phyloP scores from a whole-genome alignment of 2,888 invertebrate species.

The Sinotaia quadrata region DNA sequence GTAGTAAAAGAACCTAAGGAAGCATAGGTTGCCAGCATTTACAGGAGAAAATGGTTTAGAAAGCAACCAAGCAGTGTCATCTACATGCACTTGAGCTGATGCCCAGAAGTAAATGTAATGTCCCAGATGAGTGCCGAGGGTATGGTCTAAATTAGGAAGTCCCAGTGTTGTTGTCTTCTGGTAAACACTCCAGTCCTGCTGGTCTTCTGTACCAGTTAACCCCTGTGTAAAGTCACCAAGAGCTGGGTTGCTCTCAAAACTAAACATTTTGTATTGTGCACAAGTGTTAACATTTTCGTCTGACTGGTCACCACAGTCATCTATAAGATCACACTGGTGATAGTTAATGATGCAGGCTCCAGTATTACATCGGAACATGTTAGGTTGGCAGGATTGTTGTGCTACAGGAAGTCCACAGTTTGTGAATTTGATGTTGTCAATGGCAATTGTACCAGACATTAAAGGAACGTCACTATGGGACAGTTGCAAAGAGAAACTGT shows the following conservation, averaged over 20 bases:
- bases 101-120: constrained; percentile 63
- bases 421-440: constrained; percentile 62
- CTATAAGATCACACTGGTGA: constrained; percentile 59
- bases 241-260: constrained; percentile 50
- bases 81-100: constrained; percentile 42
- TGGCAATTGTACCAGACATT: constrained; percentile 61
- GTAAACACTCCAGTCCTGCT: constrained; percentile 58
- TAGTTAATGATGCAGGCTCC: constrained; percentile 55
- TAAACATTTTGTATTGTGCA: constrained; percentile 44
- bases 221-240: constrained; percentile 52
- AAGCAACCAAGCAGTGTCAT: constrained; percentile 55
- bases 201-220: constrained; percentile 48
- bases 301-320: constrained; percentile 66
- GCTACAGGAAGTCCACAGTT: constrained; percentile 50
- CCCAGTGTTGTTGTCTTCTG: constrained; percentile 34
- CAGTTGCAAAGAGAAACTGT: constrained; percentile 52
- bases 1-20: constrained; percentile 59
- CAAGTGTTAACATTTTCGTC: constrained; percentile 57
- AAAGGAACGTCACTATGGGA: constrained; percentile 31
- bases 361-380: constrained; percentile 55
- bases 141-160: constrained; percentile 61
- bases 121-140: constrained; percentile 49
- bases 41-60: constrained; percentile 47
- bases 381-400: constrained; percentile 38
- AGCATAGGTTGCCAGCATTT: constrained; percentile 36